These are phyloP conservation scores for Cnemophilus loriae DNA, from an alignment of 2,113 vertebrate species.

Conservation along the genomic window DNA sequence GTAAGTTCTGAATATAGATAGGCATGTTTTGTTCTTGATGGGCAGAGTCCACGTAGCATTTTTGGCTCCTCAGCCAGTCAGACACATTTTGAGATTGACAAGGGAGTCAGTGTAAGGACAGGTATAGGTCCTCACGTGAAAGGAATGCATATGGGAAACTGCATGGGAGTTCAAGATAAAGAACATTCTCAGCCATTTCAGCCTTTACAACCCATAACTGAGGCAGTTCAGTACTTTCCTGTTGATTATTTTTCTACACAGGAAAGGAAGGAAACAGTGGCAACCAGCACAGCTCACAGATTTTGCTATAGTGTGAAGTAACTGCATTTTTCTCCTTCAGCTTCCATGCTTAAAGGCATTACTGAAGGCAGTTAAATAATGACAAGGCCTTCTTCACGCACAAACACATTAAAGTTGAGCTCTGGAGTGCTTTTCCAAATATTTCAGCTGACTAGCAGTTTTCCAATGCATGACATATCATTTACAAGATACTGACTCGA, in stretches of 20 bases:
- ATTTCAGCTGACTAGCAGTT: neutral
- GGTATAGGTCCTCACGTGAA: neutral
- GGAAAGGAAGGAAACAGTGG: neutral
- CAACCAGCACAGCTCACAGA: neutral
- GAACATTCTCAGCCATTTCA: neutral
- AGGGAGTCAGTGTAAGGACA: neutral
- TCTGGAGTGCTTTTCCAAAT: neutral
- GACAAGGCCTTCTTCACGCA: neutral
- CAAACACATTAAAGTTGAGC: neutral
- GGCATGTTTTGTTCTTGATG: neutral
- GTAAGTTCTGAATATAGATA: neutral
- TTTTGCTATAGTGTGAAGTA: neutral
- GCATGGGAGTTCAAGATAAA: neutral
- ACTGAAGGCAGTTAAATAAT: neutral
- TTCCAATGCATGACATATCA: neutral
- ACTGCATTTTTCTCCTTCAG: neutral
- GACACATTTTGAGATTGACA: neutral
- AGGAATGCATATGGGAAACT: neutral
- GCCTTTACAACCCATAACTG: neutral
- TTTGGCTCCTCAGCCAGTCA: neutral
- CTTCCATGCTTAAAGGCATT: neutral
- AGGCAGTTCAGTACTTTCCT: neutral
- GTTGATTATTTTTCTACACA: neutral
- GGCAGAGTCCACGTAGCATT: neutral
- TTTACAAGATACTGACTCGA: neutral